Evolutionary conservation across 1,140 invertebrate genomes (phyloP).

Genomic region (Cotesia vestalis): DNA sequence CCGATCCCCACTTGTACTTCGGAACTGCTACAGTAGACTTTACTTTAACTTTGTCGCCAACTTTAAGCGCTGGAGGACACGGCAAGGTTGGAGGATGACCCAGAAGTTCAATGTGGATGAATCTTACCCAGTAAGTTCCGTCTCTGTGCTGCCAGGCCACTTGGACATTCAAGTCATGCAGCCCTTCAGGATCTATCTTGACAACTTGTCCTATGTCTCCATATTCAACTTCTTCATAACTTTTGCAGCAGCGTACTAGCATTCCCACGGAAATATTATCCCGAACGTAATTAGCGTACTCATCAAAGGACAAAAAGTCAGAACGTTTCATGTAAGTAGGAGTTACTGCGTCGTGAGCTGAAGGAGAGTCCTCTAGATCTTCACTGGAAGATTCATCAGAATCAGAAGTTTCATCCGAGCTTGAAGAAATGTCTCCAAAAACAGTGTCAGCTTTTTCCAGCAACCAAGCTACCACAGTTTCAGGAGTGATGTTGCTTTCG

Average conservation of each 20-base stretch:
- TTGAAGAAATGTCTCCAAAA: constrained; percentile 67
- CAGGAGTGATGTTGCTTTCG: constrained; percentile 69
- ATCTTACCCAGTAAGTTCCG: constrained; percentile 86
- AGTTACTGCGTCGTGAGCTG: constrained; percentile 60
- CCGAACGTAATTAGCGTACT: constrained; percentile 90
- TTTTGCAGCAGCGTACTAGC: constrained; percentile 88
- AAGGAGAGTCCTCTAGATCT: constrained; percentile 71
- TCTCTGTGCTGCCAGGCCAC: constrained; percentile 90
- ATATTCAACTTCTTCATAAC: constrained; percentile 85
- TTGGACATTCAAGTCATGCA: constrained; percentile 88
- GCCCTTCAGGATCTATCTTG: constrained; percentile 83
- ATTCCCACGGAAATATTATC: constrained; percentile 88
- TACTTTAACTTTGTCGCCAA: constrained; percentile 83
- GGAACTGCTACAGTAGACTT: constrained; percentile 76
- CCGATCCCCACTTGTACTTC: constrained; percentile 90
- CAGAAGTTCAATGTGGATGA: constrained; percentile 84
- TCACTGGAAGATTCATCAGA: constrained; percentile 74
- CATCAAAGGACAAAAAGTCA: constrained; percentile 83
- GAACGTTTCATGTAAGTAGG: constrained; percentile 72
- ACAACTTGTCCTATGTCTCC: constrained; percentile 87
- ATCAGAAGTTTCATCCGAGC: constrained; percentile 71
- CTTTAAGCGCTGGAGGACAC: constrained; percentile 72
- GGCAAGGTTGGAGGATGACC: constrained; percentile 72
- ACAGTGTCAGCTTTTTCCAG: constrained; percentile 79
- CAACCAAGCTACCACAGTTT: constrained; percentile 84